Evolutionary conservation across 2,797 vertebrate genomes (phyloP).

Genomic region (Catostomus latipinnis): DNA sequence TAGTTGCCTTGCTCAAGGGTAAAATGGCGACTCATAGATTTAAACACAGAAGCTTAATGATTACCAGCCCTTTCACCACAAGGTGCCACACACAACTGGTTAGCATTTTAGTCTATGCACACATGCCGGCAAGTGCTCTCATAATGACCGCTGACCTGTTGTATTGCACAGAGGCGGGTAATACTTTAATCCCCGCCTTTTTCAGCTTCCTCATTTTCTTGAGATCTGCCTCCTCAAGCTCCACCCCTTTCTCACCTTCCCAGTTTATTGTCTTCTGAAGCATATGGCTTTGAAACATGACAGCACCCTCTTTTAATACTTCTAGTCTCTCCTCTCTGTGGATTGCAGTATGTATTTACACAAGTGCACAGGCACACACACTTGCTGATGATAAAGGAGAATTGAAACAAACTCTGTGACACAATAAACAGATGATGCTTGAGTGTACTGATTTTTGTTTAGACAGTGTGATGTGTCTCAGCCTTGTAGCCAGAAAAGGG

Average conservation of each 20-base stretch:
- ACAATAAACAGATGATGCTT: constrained; percentile 15
- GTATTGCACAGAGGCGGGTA: constrained; percentile 85
- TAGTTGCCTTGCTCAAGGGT: background rate
- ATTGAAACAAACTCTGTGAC: background rate
- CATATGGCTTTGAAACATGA: constrained; percentile 52
- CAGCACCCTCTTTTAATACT: constrained; percentile 53
- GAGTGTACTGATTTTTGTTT: constrained; percentile 4
- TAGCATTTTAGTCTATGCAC: constrained; percentile 34
- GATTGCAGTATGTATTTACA: background rate
- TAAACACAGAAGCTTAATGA: background rate
- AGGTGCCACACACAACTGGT: constrained; percentile 18
- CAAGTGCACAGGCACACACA: constrained; percentile 3
- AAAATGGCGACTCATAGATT: constrained; percentile 6
- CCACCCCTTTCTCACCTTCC: constrained; percentile 63
- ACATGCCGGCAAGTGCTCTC: background rate
- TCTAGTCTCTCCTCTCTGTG: constrained; percentile 43
- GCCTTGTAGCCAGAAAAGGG: constrained; percentile 4
- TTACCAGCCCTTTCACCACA: background rate
- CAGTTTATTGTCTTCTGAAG: constrained; percentile 73
- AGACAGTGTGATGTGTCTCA: background rate
- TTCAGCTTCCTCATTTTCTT: constrained; percentile 82
- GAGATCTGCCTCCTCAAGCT: constrained; percentile 73
- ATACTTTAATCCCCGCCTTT: constrained; percentile 88
- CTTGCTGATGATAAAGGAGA: constrained; percentile 4
- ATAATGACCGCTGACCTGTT: constrained; percentile 84